Base-by-base conservation (phyloP, 2,888 invertebrate species). In the Empis livida region DNA sequence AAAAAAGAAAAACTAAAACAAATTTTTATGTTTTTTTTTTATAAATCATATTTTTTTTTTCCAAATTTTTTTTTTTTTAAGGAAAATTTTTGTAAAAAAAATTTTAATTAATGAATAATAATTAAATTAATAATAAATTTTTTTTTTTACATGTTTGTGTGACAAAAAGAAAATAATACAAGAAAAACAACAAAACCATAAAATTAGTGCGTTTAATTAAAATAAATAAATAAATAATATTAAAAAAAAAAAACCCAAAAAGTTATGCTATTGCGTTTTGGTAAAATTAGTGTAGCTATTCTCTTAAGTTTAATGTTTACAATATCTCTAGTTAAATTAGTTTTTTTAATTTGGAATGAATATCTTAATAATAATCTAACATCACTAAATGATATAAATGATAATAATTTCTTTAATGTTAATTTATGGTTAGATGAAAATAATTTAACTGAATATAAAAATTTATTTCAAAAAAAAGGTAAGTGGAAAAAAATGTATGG, bases 341-440 rank as follows among this genome's bases (percentile, higher is more conserved):
- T 70, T 52, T 61, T 71, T 56, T 64, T 65, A 57, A 64, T 71
- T 58, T 68, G 71, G 68, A 59, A 67, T 52, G 64, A 64, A 38
- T 61, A 67, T 55, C 58, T 44, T 9, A 35, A 35, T 35, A 13
- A 23, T 13, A 17, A 14, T 11, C 2, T 20, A 41, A 11, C 5
- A 5, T 13, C 41, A 41, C 48, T 54, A 10, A 51, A 55, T 20
- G 55, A 55, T 42, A 43, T 49, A n/a, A 55, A 75, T 59, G 76
- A 76, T 58, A 76, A 77, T 56, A 68, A 72, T 55, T 73, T n/a
- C n/a, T n/a, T 72, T 38, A 76, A 80, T 67, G 81, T 84, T 48
- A 82, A 84, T 58, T 73, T 77, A 61, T 88, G 87, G 87, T 70
- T 87, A 53, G 78, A 80, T 49, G 79, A 84, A 61, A 84, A 83